Evolutionary conservation across 37 sponge, comb jelly and placozoan species (phyloP).

Genomic region (Crambe crambe): DNA sequence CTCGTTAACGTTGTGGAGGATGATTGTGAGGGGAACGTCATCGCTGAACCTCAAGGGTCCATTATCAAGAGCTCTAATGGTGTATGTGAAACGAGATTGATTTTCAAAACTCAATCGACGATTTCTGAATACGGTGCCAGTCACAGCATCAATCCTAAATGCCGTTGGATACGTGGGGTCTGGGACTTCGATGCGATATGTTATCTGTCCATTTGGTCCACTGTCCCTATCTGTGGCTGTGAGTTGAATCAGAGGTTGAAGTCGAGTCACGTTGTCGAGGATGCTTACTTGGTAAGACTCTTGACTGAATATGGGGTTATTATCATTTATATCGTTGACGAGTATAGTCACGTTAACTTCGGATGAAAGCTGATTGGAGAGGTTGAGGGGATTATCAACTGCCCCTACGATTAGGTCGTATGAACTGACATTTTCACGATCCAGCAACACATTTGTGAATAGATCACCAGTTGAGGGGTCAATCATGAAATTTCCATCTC

Average conservation of each 20-base stretch:
- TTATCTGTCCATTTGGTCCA: slow-evolving; percentile 48
- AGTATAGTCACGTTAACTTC: slow-evolving; percentile 32
- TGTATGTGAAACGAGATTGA: slow-evolving; percentile 25
- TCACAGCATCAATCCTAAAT: slow-evolving; percentile 16
- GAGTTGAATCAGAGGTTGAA: slow-evolving; percentile 11
- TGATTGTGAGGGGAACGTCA: slow-evolving; percentile 30
- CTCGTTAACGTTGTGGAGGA: slow-evolving; percentile 49
- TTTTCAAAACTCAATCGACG: slow-evolving; percentile 13
- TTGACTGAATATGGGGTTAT: slow-evolving; percentile 35
- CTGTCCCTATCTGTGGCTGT: slow-evolving; percentile 51
- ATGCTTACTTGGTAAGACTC: slow-evolving; percentile 16
- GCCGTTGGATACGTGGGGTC: slow-evolving; percentile 1
- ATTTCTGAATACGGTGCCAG: slow-evolving; percentile 36
- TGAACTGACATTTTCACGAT: slow-evolving; percentile 25
- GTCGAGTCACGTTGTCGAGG: slow-evolving; percentile 30
- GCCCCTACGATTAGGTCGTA: slow-evolving; percentile 50
- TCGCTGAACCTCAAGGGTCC: neutral
- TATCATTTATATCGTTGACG: slow-evolving; percentile 63
- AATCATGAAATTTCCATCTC: slow-evolving; percentile 32
- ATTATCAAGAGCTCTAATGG: slow-evolving; percentile 40
- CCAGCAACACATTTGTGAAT: slow-evolving; percentile 20
- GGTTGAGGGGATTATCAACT: slow-evolving; percentile 40
- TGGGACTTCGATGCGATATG: slow-evolving; percentile 21
- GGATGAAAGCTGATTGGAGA: slow-evolving; percentile 17
- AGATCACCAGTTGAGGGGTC: slow-evolving; percentile 33